These are phyloP conservation scores for Gobio occitaniae DNA, from an alignment of 2,797 vertebrate genomes.

Conservation along the genomic window DNA sequence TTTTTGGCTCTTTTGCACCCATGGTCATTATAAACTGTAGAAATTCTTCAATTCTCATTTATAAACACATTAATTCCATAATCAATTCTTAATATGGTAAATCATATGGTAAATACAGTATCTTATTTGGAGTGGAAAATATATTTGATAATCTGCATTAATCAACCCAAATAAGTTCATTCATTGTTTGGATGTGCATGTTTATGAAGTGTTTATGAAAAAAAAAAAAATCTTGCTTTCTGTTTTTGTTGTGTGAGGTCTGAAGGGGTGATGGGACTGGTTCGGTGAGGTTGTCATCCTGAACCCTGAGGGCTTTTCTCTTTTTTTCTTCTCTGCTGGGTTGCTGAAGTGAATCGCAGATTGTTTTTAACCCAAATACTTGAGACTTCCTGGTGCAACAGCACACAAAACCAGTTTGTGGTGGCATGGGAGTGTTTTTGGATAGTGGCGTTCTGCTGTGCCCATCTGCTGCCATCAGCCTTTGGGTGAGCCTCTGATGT, in stretches of 20 bases:
- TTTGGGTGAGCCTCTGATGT: conserved; percentile 23
- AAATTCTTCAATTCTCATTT: not conserved
- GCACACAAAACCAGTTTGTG: conserved; percentile 58
- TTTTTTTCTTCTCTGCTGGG: conserved; percentile 42
- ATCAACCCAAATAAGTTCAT: not conserved
- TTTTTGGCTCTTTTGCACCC: not conserved
- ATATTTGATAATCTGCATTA: not conserved
- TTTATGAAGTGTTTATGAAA: conserved; percentile 66
- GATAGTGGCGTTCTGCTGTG: conserved; percentile 34
- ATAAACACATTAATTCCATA: not conserved
- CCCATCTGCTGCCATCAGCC: conserved; percentile 28
- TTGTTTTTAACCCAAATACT: conserved; percentile 62
- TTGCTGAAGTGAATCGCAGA: conserved; percentile 44
- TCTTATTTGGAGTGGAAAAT: too few relatives aligned
- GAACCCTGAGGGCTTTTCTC: conserved; percentile 39
- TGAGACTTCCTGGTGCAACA: conserved; percentile 60
- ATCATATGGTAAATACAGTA: not conserved
- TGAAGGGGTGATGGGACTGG: conserved; percentile 44
- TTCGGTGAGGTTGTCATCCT: conserved; percentile 53
- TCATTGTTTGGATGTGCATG: not conserved
- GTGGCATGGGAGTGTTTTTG: conserved; percentile 40
- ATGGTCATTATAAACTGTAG: not conserved
- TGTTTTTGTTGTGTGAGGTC: conserved; percentile 59
- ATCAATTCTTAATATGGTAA: not conserved
- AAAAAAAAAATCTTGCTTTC: conserved; percentile 45